Evolutionary conservation across 35 echinoderm and acorn worm genomes (phyloP), one percentile per base, ranked within the genome.

Genomic region (Lytechinus pictus): DNA sequence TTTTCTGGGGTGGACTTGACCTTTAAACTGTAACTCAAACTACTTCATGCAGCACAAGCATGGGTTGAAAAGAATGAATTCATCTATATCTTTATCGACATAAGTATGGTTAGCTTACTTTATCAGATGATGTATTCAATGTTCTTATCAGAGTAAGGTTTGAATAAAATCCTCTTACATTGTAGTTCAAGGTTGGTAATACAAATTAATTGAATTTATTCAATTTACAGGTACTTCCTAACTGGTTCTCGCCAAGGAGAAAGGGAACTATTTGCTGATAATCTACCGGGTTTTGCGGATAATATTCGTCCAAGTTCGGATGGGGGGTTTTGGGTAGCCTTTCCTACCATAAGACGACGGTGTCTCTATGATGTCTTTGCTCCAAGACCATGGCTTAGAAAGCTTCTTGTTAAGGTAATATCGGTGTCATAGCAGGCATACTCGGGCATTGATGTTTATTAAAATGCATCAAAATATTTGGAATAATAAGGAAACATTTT

Each of bases 301-400:
- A 97, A 97, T 90, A 96, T 97, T 52, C 86, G 97, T 86, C 71
- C 89, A 9, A 97, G 97, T 71, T 92, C 55, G 9, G 94, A 94
- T 54, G 97, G 97, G 29, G 97, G 97, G 54, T 97, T 96, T 55
- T 97, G 97, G 97, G 95, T 97, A n/a, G 97, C 94, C 14, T 21
- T 96, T 61, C 94, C 95, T 27, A 24, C 71, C 12, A 54, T 96
- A 2, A 92, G 97, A 66, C 96, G 92, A 55, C 94, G 86, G 13
- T 97, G 96, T 53, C 16, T 97, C 27, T 95, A 95, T 94, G 97
- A 97, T 79, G 29, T 97, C 94, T 29, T 97, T 27, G 86, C 91
- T 14, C 71, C 94, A 44, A 97, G 94, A 91, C 97, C 97, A 29
- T 97, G 95, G 95, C 27, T 97, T 9, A 94, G 86, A 91, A 87